phyloP scores from a whole-genome alignment of 1,140 invertebrate species.

The Elymnias hypermnestra region DNA sequence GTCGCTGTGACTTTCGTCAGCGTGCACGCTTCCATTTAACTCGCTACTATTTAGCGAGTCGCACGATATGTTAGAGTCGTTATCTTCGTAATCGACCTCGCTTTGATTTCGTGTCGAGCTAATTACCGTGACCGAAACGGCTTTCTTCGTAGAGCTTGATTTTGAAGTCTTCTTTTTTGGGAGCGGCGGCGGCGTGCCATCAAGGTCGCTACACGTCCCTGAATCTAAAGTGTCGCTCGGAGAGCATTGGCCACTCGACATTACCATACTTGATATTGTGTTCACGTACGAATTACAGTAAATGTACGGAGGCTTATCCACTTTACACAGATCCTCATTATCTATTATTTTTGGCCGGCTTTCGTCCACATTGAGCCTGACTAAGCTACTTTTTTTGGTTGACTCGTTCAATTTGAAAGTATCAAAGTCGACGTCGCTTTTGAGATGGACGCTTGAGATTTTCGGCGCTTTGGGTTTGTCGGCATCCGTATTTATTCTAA shows the following conservation, averaged over 20 bases:
- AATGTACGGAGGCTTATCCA: conserved; percentile 62
- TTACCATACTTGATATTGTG: conserved; percentile 74
- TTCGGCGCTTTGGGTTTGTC: conserved; percentile 71
- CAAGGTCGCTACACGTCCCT: conserved; percentile 88
- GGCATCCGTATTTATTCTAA: conserved; percentile 79
- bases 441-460: conserved; percentile 68
- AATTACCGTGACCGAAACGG: conserved; percentile 64
- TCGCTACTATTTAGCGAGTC: conserved; percentile 83
- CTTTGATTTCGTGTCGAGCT: conserved; percentile 72
- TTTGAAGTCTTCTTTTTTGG: conserved; percentile 80
- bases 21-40: conserved; percentile 69
- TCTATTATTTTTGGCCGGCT: conserved; percentile 55
- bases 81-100: conserved; percentile 81
- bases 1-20: conserved; percentile 66
- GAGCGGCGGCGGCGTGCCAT: conserved; percentile 83
- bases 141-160: conserved; percentile 69
- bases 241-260: conserved; percentile 87
- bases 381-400: conserved; percentile 55
- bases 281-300: conserved; percentile 64
- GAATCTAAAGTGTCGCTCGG: conserved; percentile 87
- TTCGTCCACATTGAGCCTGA: conserved; percentile 56
- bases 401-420: conserved; percentile 54
- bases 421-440: conserved; percentile 62
- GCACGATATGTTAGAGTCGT: conserved; percentile 83
- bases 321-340: conserved; percentile 51